phyloP scores from a whole-genome alignment of 2,797 vertebrate species.

The Euthynnus affinis region DNA sequence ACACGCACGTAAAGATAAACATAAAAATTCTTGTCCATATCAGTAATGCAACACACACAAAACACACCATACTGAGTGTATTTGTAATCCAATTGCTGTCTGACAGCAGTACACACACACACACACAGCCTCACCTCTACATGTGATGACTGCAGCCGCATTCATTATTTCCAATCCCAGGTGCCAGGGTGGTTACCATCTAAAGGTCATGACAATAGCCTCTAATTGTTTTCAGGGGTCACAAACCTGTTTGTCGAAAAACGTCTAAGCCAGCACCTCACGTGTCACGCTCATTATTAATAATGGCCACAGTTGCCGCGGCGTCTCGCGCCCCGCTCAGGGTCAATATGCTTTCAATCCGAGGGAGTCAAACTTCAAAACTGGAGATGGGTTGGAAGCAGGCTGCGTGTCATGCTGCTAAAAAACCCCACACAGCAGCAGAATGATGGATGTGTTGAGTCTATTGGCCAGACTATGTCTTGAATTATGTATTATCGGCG shows the following conservation, averaged over 20 bases:
- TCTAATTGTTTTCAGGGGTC: conserved; percentile 74
- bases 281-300: conserved; percentile 64
- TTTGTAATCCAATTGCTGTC: conserved; percentile 23
- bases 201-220: conserved; percentile 67
- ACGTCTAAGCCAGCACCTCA: conserved; percentile 41
- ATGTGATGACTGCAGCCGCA: conserved; percentile 59
- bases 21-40: not conserved
- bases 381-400: conserved; percentile 8
- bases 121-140: not conserved
- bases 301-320: conserved; percentile 50
- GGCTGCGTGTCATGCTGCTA: conserved; percentile 20
- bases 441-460: conserved; percentile 25
- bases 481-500: conserved; percentile 30
- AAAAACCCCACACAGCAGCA: conserved; percentile 39
- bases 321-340: conserved; percentile 6
- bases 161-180: conserved; percentile 74
- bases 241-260: conserved; percentile 61
- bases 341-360: conserved; percentile 51
- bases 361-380: conserved; percentile 33
- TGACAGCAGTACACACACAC: conserved; percentile 29
- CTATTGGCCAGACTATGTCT: conserved; percentile 27
- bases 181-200: conserved; percentile 45
- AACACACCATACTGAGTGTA: conserved; percentile 1
- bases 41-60: not conserved
- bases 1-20: not conserved